These are phyloP conservation scores for Chrysogorgia sp. DNA, from an alignment of 92 coral and sea anemone species.

Conservation along the genomic window DNA sequence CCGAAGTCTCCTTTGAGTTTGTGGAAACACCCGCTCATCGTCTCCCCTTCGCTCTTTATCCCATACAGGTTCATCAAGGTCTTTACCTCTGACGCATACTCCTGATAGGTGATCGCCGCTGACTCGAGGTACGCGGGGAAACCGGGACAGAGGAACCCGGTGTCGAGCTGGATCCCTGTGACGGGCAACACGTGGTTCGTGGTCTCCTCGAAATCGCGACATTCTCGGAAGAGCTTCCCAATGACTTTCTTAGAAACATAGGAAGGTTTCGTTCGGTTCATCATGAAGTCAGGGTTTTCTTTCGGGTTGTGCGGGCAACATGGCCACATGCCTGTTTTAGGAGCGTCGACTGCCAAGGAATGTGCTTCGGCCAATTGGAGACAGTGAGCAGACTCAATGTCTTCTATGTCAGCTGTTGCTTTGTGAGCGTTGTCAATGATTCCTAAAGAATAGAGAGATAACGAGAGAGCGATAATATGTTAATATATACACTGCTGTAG, in stretches of 20 bases:
- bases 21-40: conserved; percentile 82
- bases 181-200: conserved; percentile 55
- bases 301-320: conserved; percentile 46
- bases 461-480: background rate
- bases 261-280: conserved; percentile 85
- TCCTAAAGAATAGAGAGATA: conserved; percentile 41
- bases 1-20: conserved; percentile 87
- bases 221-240: conserved; percentile 85
- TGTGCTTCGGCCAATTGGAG: conserved; percentile 80
- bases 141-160: conserved; percentile 65
- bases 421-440: conserved; percentile 96
- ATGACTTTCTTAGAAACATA: conserved; percentile 83
- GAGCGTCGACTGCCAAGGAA: conserved; percentile 92
- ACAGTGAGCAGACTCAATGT: conserved; percentile 77
- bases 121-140: conserved; percentile 66
- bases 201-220: conserved; percentile 89
- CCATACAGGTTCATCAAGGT: conserved; percentile 85
- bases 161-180: conserved; percentile 58
- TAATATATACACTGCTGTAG: no score
- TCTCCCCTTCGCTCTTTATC: conserved; percentile 81
- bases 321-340: conserved; percentile 92
- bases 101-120: conserved; percentile 71
- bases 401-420: conserved; percentile 78
- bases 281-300: conserved; percentile 93
- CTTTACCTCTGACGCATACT: conserved; percentile 69